phyloP scores from a whole-genome alignment of 2,113 vertebrate species.

The Polypterus bichir region DNA sequence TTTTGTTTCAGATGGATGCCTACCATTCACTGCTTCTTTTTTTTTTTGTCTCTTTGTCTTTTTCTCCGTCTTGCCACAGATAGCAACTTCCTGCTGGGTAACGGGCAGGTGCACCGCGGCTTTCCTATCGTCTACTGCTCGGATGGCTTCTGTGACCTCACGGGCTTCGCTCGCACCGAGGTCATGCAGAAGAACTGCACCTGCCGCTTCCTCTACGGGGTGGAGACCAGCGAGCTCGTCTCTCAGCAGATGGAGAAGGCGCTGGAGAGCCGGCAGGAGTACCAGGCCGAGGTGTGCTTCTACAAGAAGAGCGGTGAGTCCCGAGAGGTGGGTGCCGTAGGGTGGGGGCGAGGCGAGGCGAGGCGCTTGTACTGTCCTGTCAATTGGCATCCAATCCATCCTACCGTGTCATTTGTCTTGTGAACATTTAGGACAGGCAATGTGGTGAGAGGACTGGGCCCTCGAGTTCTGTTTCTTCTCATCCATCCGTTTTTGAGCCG shows the following conservation, averaged over 20 bases:
- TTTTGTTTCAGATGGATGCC: no score
- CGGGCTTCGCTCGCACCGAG: conserved; percentile 74
- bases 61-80: conserved; percentile 46
- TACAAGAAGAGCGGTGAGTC: conserved; percentile 79
- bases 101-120: conserved; percentile 70
- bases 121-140: conserved; percentile 93
- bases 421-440: no score
- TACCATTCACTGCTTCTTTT: no score
- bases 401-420: no score
- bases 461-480: no score
- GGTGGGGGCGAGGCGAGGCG: no score
- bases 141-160: conserved; percentile 89
- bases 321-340: no score
- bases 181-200: conserved; percentile 93
- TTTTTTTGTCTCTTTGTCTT: no score
- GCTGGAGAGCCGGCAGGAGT: conserved; percentile 77
- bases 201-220: conserved; percentile 78
- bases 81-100: conserved; percentile 93
- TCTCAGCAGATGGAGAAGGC: conserved; percentile 72
- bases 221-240: conserved; percentile 67
- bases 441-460: no score
- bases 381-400: no score
- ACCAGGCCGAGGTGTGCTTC: conserved; percentile 78
- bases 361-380: no score
- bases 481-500: no score